phyloP scores from a whole-genome alignment of 1,140 invertebrate genomes.

The Nilaparvata lugens region DNA sequence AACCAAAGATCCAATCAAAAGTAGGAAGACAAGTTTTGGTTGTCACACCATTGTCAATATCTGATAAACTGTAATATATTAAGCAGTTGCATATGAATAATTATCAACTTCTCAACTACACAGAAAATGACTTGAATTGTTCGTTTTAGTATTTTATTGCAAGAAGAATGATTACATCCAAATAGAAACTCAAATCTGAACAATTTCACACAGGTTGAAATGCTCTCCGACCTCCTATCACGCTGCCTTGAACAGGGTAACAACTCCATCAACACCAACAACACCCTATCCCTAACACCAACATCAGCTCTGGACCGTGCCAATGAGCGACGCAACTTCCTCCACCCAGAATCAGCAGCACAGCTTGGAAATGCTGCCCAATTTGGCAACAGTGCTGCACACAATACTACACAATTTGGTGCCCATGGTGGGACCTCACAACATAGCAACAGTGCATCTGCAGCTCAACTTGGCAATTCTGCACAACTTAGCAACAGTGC shows the following conservation, averaged over 20 bases:
- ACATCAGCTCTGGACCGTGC: constrained; percentile 39
- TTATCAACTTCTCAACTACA: too few relatives aligned
- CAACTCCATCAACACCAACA: constrained; percentile 42
- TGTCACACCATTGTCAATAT: too few relatives aligned
- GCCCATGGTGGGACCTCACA: constrained; percentile 35
- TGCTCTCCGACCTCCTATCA: constrained; percentile 70
- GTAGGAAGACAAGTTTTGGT: too few relatives aligned
- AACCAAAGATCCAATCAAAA: too few relatives aligned
- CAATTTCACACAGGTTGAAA: constrained; percentile 69
- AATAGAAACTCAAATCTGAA: constrained; percentile 41
- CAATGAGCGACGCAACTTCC: constrained; percentile 69
- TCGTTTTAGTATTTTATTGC: too few relatives aligned
- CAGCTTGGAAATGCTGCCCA: constrained; percentile 11
- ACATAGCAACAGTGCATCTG: not conserved
- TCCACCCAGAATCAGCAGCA: constrained; percentile 64
- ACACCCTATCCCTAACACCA: constrained; percentile 12
- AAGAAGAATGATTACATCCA: constrained; percentile 32
- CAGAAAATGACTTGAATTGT: too few relatives aligned
- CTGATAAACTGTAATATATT: too few relatives aligned
- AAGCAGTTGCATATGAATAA: too few relatives aligned
- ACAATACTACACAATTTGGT: constrained; percentile 43
- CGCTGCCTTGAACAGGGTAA: constrained; percentile 59
- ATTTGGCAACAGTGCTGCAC: not conserved
- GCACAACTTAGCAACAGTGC: constrained; percentile 33
- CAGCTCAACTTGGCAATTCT: constrained; percentile 1